phyloP scores from a whole-genome alignment of 2,797 vertebrate genomes.

The Falco columbarius region DNA sequence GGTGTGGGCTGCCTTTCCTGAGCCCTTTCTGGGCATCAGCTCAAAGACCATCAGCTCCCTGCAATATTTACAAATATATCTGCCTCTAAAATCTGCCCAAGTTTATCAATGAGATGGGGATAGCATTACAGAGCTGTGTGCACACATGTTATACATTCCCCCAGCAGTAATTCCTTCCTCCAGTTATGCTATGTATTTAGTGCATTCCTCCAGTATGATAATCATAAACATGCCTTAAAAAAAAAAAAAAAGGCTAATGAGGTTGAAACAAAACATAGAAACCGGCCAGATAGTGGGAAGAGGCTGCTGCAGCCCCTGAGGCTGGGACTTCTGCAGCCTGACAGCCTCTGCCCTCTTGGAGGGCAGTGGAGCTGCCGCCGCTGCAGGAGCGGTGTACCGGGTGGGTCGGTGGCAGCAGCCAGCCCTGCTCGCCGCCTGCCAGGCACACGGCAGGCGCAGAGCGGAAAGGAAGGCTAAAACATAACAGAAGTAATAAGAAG shows the following conservation, averaged over 20 bases:
- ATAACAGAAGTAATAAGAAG: constrained; percentile 24
- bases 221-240: constrained; percentile 41
- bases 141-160: constrained; percentile 63
- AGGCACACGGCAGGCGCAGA: neutral
- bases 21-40: neutral
- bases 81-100: constrained; percentile 1
- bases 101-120: constrained; percentile 44
- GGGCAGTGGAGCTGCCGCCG: neutral
- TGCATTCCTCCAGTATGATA: constrained; percentile 42
- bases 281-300: neutral
- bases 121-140: constrained; percentile 22
- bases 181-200: constrained; percentile 48
- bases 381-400: neutral
- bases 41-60: neutral
- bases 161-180: constrained; percentile 53
- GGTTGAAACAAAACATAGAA: constrained; percentile 9
- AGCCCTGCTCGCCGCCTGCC: neutral
- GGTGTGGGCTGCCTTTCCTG: neutral
- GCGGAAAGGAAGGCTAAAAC: constrained; percentile 18
- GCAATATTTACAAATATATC: constrained; percentile 21
- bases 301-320: neutral
- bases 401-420: neutral
- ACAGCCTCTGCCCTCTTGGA: neutral
- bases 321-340: neutral
- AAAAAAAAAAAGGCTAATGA: neutral